Evolutionary conservation across 1,140 invertebrate species (phyloP).

Genomic region (Diuraphis noxia): DNA sequence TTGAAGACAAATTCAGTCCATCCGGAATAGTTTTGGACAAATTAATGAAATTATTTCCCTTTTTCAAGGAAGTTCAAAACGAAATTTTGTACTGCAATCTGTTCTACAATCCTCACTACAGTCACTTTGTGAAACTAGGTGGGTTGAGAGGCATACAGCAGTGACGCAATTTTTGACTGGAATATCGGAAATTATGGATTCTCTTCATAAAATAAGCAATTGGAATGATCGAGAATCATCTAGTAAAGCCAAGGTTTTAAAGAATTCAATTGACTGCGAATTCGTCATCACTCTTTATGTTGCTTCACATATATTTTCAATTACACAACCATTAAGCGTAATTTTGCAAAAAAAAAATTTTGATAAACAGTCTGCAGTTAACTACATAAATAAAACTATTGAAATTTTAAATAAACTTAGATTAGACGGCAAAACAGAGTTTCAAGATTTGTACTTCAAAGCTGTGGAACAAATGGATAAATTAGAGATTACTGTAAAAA

Average conservation of each 20-base stretch:
- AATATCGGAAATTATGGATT: not conserved
- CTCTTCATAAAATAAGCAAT: not conserved
- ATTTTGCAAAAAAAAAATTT: not conserved
- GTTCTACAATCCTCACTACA: not conserved
- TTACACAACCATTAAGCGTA: not conserved
- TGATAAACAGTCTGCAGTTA: constrained; percentile 27
- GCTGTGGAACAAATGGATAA: not conserved
- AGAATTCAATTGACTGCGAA: not conserved
- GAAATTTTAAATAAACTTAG: constrained; percentile 13
- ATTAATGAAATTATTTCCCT: constrained; percentile 11
- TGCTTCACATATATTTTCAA: constrained; percentile 20
- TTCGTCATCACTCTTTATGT: constrained; percentile 12
- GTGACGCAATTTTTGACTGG: not conserved
- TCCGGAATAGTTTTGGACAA: constrained; percentile 8
- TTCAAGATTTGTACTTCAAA: constrained; percentile 11
- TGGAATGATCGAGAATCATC: constrained; percentile 6
- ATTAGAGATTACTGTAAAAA: not conserved
- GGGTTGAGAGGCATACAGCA: not conserved
- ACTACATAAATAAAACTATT: constrained; percentile 15
- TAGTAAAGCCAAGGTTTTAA: constrained; percentile 11
- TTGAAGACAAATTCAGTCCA: constrained; percentile 20
- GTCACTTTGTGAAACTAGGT: not conserved
- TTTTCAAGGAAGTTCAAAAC: not conserved
- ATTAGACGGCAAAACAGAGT: not conserved
- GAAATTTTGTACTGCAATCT: not conserved